phyloP scores from a whole-genome alignment of 2,797 vertebrate genomes.

The Gadopsis marmoratus region DNA sequence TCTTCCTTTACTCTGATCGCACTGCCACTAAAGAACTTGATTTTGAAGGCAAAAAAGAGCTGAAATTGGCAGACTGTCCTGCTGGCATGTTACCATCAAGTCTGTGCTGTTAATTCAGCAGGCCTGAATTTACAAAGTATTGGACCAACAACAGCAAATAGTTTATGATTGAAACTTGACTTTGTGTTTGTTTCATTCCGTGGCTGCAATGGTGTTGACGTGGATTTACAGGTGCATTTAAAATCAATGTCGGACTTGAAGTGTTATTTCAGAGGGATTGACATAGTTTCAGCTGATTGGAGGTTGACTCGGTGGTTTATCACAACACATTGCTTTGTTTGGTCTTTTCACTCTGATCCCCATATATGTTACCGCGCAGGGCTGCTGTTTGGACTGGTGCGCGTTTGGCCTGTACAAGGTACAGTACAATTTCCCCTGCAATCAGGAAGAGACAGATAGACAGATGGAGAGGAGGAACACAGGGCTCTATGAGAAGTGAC shows the following conservation, averaged over 20 bases:
- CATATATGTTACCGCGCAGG: neutral
- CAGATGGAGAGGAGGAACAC: slow-evolving; percentile 74
- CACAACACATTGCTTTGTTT: slow-evolving; percentile 23
- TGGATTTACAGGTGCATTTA: neutral
- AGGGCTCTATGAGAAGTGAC: slow-evolving; percentile 72
- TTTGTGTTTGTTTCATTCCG: slow-evolving; percentile 20
- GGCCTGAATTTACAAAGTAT: slow-evolving; percentile 43
- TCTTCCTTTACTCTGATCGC: slow-evolving; percentile 6
- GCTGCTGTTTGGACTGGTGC: slow-evolving; percentile 9
- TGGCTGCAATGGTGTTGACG: neutral
- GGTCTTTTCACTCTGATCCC: slow-evolving; percentile 27
- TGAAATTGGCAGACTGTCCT: slow-evolving; percentile 41
- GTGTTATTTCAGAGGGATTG: slow-evolving; percentile 7
- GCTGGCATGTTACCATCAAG: slow-evolving; percentile 69
- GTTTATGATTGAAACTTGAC: slow-evolving; percentile 12
- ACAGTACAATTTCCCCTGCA: slow-evolving; percentile 21
- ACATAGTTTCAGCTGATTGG: slow-evolving; percentile 1
- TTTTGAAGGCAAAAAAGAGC: slow-evolving; percentile 49
- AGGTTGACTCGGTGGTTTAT: slow-evolving; percentile 4
- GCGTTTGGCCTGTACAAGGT: slow-evolving; percentile 22
- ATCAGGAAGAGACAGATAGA: slow-evolving; percentile 56
- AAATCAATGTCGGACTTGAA: neutral
- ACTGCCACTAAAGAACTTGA: slow-evolving; percentile 31
- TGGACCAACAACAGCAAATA: slow-evolving; percentile 33
- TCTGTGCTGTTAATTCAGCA: slow-evolving; percentile 73